Base-by-base conservation (phyloP, 1,140 invertebrate species). In the Aphelenchoides besseyi region DNA sequence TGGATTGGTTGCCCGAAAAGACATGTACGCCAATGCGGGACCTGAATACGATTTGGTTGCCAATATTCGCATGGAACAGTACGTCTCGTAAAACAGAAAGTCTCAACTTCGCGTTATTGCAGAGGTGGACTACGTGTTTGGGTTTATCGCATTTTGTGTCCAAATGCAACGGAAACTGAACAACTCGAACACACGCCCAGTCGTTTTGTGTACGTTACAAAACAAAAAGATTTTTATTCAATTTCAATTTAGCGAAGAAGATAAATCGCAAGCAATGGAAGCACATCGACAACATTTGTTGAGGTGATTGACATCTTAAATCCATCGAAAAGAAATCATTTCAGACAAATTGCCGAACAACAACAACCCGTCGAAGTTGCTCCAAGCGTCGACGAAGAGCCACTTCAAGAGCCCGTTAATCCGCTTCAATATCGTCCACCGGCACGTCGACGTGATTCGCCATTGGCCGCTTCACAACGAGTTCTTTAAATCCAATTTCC, bases 61-160 rank as follows among this genome's bases (percentile, higher is more conserved):
- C 9, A 84, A 84, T 67, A 57, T 79, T 28, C 75, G 82, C 54
- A 76, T 76, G 41, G 82, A 84, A 64, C 82, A 84, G 80, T 81
- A 36, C 67, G 69, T 71, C n/a, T n/a, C n/a, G n/a, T n/a, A n/a
- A n/a, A 41, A 23, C 23, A 63, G 8, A 18, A 12, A 12, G 2
- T n/a, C n/a, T n/a, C n/a, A n/a, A n/a, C n/a, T n/a, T n/a, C n/a
- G 12, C 41, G 41, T 48, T 62, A n/a, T 81, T 82, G n/a, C 36
- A 81, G 79, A 71, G 81, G 79, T 63, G 82, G 82, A 35, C 75
- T 83, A 18, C 81, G 82, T 48, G 72, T 83, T 26, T 83, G 82
- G 82, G 82, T 83, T 1, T 79, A 83, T 71, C 61, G 82, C 36
- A 78, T 84, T 32, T 78, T 83, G 67, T 83, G 81, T 69, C 68